Base-by-base conservation (phyloP, 2,888 invertebrate species). In the Calliphora vomitoria region DNA sequence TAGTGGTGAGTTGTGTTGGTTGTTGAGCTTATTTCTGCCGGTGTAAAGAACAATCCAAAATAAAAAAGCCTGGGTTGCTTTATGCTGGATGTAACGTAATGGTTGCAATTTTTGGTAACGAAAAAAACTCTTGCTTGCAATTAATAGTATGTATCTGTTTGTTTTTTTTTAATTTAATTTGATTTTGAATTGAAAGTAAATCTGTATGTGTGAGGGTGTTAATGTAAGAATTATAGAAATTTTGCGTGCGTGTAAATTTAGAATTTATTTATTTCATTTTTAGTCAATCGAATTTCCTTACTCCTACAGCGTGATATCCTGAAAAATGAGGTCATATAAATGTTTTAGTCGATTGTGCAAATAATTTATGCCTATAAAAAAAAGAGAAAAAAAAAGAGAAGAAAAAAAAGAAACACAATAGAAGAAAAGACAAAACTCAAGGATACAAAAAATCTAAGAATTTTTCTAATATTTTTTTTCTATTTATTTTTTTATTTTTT, bases 271-370 rank as follows among this genome's bases (percentile, higher is more conserved):
- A 82, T 85, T 86, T 89, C 69, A 88, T 88, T 89, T 90, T 87
- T 89, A 88, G 81, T 90, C 85, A 89, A 88, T 89, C 90, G 91
- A 91, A 92, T 91, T 93, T 93, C 92, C 91, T 93, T 92, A 92
- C 91, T 92, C 92, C 93, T 93, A 93, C 91, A 91, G 92, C 91
- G 93, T 92, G 92, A 92, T 93, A 93, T 93, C 93, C 93, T 93
- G 93, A 93, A 93, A 93, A 93, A 93, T 92, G 92, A 93, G 92
- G 91, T 93, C 92, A 93, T 93, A 93, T 91, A 93, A 90, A 92
- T 93, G 92, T 93, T 93, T 93, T 93, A 93, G 92, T 93, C 93
- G 93, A 90, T 93, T 93, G 92, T 93, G 93, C 92, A 93, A 92
- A 93, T 93, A 93, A 92, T 93, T 92, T 90, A 93, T 90, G 92